Conservation (phyloP, 1,140 invertebrate genomes). For the Pteromalus puparum region DNA sequence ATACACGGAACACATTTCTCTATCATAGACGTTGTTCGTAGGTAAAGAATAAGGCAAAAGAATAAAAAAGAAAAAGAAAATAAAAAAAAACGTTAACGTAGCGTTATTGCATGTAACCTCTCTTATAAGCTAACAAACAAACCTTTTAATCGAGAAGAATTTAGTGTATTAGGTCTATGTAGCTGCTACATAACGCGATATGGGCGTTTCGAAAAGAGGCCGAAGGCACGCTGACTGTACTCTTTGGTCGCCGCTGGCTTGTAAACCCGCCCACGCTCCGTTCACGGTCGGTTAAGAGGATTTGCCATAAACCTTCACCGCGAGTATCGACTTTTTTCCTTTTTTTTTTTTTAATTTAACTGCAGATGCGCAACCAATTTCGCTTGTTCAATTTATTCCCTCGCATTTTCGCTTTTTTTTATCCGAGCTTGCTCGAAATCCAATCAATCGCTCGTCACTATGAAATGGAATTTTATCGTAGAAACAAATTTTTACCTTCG, state of each 20-base stretch:
- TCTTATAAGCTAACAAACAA: constrained; percentile 61
- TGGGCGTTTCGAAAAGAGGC: constrained; percentile 54
- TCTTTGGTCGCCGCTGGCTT: constrained; percentile 16
- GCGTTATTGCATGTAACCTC: constrained; percentile 70
- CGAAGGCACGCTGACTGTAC: neutral
- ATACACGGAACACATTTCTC: constrained; percentile 61
- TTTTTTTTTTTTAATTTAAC: constrained; percentile 36
- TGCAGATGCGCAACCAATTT: constrained; percentile 30
- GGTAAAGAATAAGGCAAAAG: constrained; percentile 51
- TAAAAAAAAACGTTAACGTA: constrained; percentile 60
- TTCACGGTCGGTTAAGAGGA: constrained; percentile 23
- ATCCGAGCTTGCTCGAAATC: constrained; percentile 27
- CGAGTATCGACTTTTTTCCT: constrained; percentile 9
- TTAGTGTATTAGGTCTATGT: constrained; percentile 61
- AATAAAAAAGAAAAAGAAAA: constrained; percentile 28
- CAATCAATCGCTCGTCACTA: constrained; percentile 37
- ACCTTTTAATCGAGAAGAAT: constrained; percentile 66
- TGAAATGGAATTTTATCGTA: constrained; percentile 20
- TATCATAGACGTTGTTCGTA: constrained; percentile 71
- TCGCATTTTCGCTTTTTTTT: constrained; percentile 12
- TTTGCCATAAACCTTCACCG: constrained; percentile 19
- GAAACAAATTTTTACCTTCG: constrained; percentile 2
- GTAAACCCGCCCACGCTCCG: neutral
- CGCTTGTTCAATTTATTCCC: neutral
- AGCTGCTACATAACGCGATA: constrained; percentile 57